A percentile compares a stretch with the other conserved stretches of the same genome.
These are phyloP conservation scores for Halcyon smyrnensis DNA, from an alignment of 2,797 vertebrate species.

Conservation along the genomic window DNA sequence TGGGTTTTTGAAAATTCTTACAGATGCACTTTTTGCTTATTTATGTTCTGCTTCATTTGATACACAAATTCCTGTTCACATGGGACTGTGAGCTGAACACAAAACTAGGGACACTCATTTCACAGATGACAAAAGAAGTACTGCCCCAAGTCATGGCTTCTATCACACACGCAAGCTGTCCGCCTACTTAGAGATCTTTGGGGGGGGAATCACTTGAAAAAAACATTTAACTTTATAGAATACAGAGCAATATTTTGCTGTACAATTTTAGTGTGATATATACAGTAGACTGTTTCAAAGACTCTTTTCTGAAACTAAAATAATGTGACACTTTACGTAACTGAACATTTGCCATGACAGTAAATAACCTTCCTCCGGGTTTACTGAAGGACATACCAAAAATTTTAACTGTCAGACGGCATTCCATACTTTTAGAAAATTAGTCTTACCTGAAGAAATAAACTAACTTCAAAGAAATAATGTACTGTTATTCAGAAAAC, in stretches of 20 bases:
- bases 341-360: slow-evolving; percentile 57
- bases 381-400: slow-evolving; percentile 46
- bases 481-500: background rate
- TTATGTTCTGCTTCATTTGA: slow-evolving; percentile 1
- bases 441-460: background rate
- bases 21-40: background rate
- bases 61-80: background rate
- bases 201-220: background rate
- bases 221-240: background rate
- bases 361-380: slow-evolving; percentile 48
- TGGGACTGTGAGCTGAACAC: background rate
- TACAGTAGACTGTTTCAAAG: slow-evolving; percentile 22
- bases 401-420: background rate
- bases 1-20: background rate
- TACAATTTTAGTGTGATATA: slow-evolving; percentile 35
- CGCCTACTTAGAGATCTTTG: background rate
- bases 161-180: background rate
- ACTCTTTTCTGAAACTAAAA: slow-evolving; percentile 56
- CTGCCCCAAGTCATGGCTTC: background rate
- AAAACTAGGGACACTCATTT: background rate
- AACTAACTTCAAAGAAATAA: background rate
- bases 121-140: background rate
- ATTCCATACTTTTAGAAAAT: background rate
- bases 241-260: background rate
- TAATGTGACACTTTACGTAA: slow-evolving; percentile 70